Base-by-base conservation (phyloP, 2,888 invertebrate species). In the Sinelater perroti region DNA sequence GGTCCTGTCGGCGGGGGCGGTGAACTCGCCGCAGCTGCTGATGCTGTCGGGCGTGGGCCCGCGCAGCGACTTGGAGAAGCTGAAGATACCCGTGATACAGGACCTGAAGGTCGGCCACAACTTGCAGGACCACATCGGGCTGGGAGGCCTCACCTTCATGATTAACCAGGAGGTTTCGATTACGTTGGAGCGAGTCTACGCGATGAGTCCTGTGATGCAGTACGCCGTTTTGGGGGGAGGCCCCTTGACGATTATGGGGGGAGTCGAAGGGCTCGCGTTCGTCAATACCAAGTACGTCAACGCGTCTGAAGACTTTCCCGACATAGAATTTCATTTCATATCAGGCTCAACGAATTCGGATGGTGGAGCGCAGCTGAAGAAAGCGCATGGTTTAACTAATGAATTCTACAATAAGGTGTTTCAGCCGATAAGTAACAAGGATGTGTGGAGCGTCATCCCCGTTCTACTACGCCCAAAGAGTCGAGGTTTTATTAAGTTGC, bases 21-120 rank as follows among this genome's bases (percentile, higher is more conserved):
- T 99, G 0, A 97, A 96, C 73, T 91, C 96, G 0, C 95, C 98
- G 0, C 97, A 99, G 73, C 72, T 98, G 1, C 78, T 98, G 28
- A 94, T 97, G 94, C 77, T 98, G 0, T 95, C 95, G 5, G 98
- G 97, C 0, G 84, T 97, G 7, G 93, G 93, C 0, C 91, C 91
- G 0, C 81, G 84, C 45, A 85, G 85, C 13, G 88, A 93, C 68
- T 72, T 93, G 53, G 78, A 81, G n/a, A 85, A 88, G 67, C 86
- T 87, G 66, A 82, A 86, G 46, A 93, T 95, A 65, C 91, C 92
- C 0, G 79, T 93, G 0, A 85, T 94, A 44, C 88, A 91, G 72
- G 90, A 95, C 72, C 78, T 93, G 1, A 85, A 85, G 66, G 95
- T 95, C 0, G 95, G 95, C 0, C 82, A 88, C 60, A 95, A 95